phyloP scores from a whole-genome alignment of 92 coral and sea anemone species.

The Scolanthus callimorphus region DNA sequence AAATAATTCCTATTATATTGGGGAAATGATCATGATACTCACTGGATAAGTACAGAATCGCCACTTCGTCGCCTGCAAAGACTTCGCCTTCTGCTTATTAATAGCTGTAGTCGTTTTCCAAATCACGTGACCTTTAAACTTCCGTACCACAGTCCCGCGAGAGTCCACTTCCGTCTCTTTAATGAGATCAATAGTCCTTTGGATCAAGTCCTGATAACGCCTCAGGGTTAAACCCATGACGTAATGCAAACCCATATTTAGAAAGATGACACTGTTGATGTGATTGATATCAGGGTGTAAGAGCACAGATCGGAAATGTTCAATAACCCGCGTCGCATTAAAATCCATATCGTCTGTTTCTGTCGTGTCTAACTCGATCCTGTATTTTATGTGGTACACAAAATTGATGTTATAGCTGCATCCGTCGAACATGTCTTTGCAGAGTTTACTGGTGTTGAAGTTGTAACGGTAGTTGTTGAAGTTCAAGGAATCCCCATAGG shows the following conservation, averaged over 20 bases:
- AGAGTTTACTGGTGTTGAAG: constrained; percentile 44
- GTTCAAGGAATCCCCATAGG: constrained; percentile 76
- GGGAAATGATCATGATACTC: no score
- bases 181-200: constrained; percentile 41
- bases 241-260: constrained; percentile 85
- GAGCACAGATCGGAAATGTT: constrained; percentile 56
- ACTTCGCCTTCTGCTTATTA: constrained; percentile 61
- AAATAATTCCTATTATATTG: no score
- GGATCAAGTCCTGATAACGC: constrained; percentile 53
- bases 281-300: constrained; percentile 54
- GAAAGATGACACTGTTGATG: constrained; percentile 60
- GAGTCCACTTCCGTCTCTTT: constrained; percentile 25
- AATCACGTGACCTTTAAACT: constrained; percentile 51
- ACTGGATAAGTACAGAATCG: constrained; percentile 57
- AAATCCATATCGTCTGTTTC: constrained; percentile 59
- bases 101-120: constrained; percentile 87
- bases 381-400: constrained; percentile 63
- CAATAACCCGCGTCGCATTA: constrained; percentile 50
- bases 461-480: constrained; percentile 62
- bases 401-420: constrained; percentile 70
- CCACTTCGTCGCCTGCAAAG: constrained; percentile 56
- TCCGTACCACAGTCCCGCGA: constrained; percentile 10
- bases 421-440: constrained; percentile 44
- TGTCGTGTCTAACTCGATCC: constrained; percentile 53
- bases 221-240: constrained; percentile 66